Base-by-base conservation (phyloP, 2,888 invertebrate genomes). In the Isoperla grammatica region DNA sequence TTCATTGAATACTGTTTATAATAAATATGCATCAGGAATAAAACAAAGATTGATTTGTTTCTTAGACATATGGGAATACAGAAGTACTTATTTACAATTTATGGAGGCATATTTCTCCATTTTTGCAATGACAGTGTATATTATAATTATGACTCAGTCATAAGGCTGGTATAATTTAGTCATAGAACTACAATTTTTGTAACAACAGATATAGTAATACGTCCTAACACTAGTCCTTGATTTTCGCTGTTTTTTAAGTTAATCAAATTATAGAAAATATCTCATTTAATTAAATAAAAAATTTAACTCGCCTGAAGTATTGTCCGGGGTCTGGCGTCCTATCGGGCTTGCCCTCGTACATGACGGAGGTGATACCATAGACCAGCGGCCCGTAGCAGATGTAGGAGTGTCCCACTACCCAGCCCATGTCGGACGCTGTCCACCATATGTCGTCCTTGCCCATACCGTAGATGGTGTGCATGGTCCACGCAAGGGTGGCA, bases 351-450 rank as follows among this genome's bases (percentile, higher is more conserved):
- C 96, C 96, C 74, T 96, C 90, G 69, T 90, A 92, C 77, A 93
- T 82, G 17, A 93, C 79, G 54, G 87, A 87, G 0, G 94, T 94
- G 45, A 86, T 78, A 0, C 94, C 90, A 65, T 86, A 84, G 0
- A 92, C 75, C 3, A 95, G 76, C 0, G 95, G 95, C 0, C 88
- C 95, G 68, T 95, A 96, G 73, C 93, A 92, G 67, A 95, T 95
- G 73, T 94, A 96, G 0, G 94, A 95, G 71, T 94, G 95, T 0
- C 95, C 95, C 1, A 95, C 95, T 0, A 95, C 95, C 93, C 93
- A 93, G 11, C 93, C 93, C 56, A 90, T 79, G 70, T 89, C 89
- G 42, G 95, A 95, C 0, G 92, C 91, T 12, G 88, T 87, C 93
- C 95, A 96, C 86, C 95, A 95, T 29, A 87, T 83, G 17, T 94